Base-by-base conservation (phyloP, 2,888 invertebrate species). In the Eledone cirrhosa region DNA sequence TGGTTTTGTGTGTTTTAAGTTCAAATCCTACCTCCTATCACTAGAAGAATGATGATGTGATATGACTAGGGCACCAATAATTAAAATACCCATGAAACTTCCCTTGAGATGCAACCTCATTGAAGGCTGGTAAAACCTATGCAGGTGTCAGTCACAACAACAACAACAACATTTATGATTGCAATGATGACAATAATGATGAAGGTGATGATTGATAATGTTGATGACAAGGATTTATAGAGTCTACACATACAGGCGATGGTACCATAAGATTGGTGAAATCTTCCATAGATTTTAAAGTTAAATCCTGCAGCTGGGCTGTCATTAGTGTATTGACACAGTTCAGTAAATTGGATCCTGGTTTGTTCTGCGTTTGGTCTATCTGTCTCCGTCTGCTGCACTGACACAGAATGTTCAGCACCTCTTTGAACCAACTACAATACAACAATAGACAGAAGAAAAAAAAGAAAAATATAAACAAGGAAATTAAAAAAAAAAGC, bases 251-350 rank as follows among this genome's bases (percentile, higher is more conserved):
- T 92, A 96, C 96, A 88, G 94, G 93, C 83, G 94, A 94, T 88
- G 95, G 95, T 83, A 94, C 92, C 53, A 97, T 93, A 84, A 95
- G 95, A 77, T 94, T 92, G 0, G 95, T 94, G 88, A 94, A 97
- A 83, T 95, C 94, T 77, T 93, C 92, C 86, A 97, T 93, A 7
- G 97, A 97, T 85, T 94, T 93, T 67, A 96, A 92, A 84, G 95
- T 95, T 48, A 97, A 90, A 31, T 94, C 93, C 89, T 97, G 96
- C 79, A 98, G 91, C 86, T 97, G 95, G 85, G 94, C 94, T 0
- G 96, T 95, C 97, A 97, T 97, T 65, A 97, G 92, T 47, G 94
- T 94, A 0, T 94, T 94, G 1, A 96, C 93, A 85, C 96, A 95
- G 89, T 96, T 95, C 89, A 95, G 97, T 90, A 97, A 97, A 48